Percentiles rank a stretch among this genome's conserved stretches.
These are phyloP conservation scores for Magallana nippona DNA, from an alignment of 2,888 invertebrate genomes.

Conservation along the genomic window DNA sequence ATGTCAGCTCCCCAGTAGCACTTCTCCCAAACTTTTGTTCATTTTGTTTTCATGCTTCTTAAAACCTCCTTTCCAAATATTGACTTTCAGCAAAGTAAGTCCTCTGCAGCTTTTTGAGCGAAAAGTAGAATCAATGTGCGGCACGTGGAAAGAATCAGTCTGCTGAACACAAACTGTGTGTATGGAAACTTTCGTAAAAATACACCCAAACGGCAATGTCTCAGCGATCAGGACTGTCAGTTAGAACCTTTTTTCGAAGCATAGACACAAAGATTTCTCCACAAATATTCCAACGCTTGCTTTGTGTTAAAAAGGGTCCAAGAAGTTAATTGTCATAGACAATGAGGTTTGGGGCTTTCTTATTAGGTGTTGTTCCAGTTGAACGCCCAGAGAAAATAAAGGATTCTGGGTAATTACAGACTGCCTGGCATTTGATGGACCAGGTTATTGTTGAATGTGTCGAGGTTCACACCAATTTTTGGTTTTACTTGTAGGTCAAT, in stretches of 20 bases:
- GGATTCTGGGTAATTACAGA: conserved; percentile 38
- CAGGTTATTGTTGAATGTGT: conserved; percentile 20
- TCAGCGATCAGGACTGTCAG: neutral
- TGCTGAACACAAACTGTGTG: neutral
- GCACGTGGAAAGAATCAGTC: conserved; percentile 10
- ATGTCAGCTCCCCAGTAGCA: conserved; percentile 28
- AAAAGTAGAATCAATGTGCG: neutral
- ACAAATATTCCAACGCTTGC: conserved; percentile 11
- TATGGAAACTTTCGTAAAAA: neutral
- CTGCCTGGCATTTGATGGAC: conserved; percentile 26
- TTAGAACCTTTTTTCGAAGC: conserved; percentile 14
- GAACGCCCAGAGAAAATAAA: conserved; percentile 26
- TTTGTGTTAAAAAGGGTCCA: conserved; percentile 21
- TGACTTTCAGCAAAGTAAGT: conserved; percentile 23
- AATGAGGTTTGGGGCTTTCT: conserved; percentile 35
- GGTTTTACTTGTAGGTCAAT: conserved; percentile 29
- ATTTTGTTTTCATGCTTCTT: conserved; percentile 27
- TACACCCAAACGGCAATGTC: neutral
- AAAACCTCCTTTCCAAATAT: conserved; percentile 25
- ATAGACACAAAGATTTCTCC: conserved; percentile 21
- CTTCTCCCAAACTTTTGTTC: conserved; percentile 31
- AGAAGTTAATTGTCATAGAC: conserved; percentile 36
- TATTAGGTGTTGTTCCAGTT: conserved; percentile 38
- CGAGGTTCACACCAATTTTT: conserved; percentile 31
- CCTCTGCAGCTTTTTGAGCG: neutral